phyloP scores from a whole-genome alignment of 2,888 invertebrate species.

The Marronus borbonicus region DNA sequence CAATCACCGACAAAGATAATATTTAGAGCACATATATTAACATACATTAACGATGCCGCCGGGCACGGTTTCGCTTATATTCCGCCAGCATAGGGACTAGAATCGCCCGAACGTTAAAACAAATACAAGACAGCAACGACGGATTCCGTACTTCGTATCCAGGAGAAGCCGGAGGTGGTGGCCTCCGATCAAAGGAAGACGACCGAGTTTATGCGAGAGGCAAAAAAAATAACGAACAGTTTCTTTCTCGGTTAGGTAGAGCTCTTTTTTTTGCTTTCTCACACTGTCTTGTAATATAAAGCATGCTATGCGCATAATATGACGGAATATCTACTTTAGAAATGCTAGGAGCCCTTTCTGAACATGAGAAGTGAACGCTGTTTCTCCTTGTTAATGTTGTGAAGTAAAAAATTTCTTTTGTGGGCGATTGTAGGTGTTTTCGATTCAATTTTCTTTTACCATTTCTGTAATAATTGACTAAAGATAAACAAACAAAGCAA shows the following conservation, averaged over 20 bases:
- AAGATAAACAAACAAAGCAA: too few relatives aligned
- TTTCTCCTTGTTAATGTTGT: too few relatives aligned
- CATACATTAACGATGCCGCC: constrained; percentile 65
- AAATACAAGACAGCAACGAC: constrained; percentile 54
- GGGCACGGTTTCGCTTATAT: constrained; percentile 46
- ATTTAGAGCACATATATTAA: constrained; percentile 70
- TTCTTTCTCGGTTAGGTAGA: constrained; percentile 16
- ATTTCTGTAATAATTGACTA: too few relatives aligned
- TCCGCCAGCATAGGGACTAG: constrained; percentile 58
- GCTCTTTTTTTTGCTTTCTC: not conserved
- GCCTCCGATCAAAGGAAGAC: constrained; percentile 19
- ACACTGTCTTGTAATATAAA: constrained; percentile 7
- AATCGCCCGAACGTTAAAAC: constrained; percentile 59
- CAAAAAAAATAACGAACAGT: not conserved
- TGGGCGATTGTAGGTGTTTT: too few relatives aligned
- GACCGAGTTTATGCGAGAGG: constrained; percentile 5
- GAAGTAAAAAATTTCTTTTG: too few relatives aligned
- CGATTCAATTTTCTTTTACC: too few relatives aligned
- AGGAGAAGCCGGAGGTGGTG: constrained; percentile 17
- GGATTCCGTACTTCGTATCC: constrained; percentile 15
- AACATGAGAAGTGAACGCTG: too few relatives aligned
- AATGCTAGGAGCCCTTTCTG: not conserved
- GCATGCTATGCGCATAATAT: not conserved
- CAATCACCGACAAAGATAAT: constrained; percentile 68
- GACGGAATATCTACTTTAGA: not conserved